Evolutionary conservation across 2,888 invertebrate species (phyloP), one percentile per base, ranked within the genome.

Genomic region (Heliconius sara): DNA sequence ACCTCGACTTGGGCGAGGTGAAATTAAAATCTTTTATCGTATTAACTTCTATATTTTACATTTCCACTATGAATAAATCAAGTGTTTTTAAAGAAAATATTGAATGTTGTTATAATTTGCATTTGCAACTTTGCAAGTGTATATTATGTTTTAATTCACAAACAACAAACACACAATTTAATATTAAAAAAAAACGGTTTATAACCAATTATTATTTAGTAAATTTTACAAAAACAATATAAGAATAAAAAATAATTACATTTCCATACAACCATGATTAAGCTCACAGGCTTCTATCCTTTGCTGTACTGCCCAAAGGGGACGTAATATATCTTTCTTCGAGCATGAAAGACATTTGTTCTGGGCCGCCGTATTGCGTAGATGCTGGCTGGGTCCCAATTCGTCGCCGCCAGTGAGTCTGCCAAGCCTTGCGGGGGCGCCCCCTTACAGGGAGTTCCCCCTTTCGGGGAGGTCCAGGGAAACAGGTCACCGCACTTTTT

Each of bases 401-500:
- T 85, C 81, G 67, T 71, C 81, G 87, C 85, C 90, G 91, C 91
- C 92, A 84, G 85, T 82, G 86, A 87, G 92, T 91, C 92, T 91
- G 89, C 84, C 83, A 82, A 82, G 79, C 82, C 66, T 63, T 68
- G 81, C 75, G 81, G 80, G 79, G 75, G 71, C 79, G 76, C 78
- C 79, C 80, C 77, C 76, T 78, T 76, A 74, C 79, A 77, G 82
- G 82, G 83, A 81, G 81, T 77, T 71, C 79, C 79, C 81, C 79
- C 78, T 78, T 76, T 74, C 80, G 76, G 82, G 81, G 82, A 81
- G 80, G 74, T 70, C 77, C 72, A 34, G 80, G 80, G 84, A 86
- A 86, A 84, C 86, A 85, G 92, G 92, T 92, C 92, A 91, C 85
- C 90, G 91, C 89, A 88, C 92, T 91, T 88, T 88, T 88, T 88